Conservation (phyloP, 1,140 invertebrate species). For the Cydia splendana region DNA sequence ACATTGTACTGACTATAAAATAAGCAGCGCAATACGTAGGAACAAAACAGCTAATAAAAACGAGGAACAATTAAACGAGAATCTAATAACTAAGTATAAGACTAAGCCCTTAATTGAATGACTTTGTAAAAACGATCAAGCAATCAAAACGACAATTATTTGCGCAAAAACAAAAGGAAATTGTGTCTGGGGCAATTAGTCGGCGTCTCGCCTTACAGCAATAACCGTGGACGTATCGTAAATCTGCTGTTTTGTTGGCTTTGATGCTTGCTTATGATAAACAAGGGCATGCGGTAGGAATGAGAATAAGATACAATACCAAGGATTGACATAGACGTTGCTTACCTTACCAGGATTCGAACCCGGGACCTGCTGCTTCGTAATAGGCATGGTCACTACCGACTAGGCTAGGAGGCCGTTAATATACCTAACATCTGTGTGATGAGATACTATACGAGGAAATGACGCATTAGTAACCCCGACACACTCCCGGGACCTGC, state of each 20-base stretch:
- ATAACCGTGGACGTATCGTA: neutral
- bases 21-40: neutral
- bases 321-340: no score
- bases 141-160: conserved; percentile 15
- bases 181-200: neutral
- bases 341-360: no score
- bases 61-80: neutral
- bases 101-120: neutral
- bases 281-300: neutral
- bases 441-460: neutral
- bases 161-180: neutral
- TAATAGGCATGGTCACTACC: no score
- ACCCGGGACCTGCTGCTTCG: no score
- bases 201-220: neutral
- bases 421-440: no score
- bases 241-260: neutral
- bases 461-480: neutral
- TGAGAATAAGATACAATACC: neutral
- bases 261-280: neutral
- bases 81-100: neutral
- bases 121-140: neutral
- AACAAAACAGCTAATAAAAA: neutral
- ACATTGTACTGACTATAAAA: neutral
- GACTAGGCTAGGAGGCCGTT: no score
- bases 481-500: neutral